Evolutionary conservation across 2,888 invertebrate species (phyloP).

Genomic region (Pocota personata): DNA sequence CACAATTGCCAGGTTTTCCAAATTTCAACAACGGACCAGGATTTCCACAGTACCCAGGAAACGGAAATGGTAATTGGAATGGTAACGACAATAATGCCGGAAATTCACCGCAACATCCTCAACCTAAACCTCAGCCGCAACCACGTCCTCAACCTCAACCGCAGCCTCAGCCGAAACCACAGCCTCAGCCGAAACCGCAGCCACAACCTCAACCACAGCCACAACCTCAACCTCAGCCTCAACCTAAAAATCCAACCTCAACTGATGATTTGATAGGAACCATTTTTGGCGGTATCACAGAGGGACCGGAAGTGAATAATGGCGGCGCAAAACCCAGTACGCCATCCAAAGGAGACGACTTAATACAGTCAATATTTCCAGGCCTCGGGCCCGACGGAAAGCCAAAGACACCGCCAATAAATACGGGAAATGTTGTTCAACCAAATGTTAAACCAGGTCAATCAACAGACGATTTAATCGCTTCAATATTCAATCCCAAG

Average conservation of each 20-base stretch:
- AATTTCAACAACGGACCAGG: too few species aligned
- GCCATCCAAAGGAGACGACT: background rate
- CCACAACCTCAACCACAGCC: slow-evolving; percentile 1
- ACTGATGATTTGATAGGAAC: slow-evolving; percentile 10
- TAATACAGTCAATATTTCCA: slow-evolving; percentile 7
- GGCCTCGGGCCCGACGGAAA: slow-evolving; percentile 3
- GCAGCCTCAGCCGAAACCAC: background rate
- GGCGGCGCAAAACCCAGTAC: background rate
- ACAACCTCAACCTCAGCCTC: slow-evolving; percentile 9
- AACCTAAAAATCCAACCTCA: background rate
- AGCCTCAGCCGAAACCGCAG: slow-evolving; percentile 1
- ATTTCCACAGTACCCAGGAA: background rate
- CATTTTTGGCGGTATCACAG: slow-evolving; percentile 20
- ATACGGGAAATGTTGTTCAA: background rate
- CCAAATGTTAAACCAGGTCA: background rate
- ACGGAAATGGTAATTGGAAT: slow-evolving; percentile 9
- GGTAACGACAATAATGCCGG: background rate
- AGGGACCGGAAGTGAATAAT: background rate
- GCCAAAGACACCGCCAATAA: background rate
- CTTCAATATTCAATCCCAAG: background rate
- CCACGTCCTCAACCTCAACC: background rate
- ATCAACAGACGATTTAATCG: background rate
- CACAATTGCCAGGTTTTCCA: too few species aligned
- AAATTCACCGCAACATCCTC: background rate
- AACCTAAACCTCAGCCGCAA: background rate